Evolutionary conservation across 2,113 vertebrate species (phyloP).

Genomic region (Cyanoderma ruficeps): DNA sequence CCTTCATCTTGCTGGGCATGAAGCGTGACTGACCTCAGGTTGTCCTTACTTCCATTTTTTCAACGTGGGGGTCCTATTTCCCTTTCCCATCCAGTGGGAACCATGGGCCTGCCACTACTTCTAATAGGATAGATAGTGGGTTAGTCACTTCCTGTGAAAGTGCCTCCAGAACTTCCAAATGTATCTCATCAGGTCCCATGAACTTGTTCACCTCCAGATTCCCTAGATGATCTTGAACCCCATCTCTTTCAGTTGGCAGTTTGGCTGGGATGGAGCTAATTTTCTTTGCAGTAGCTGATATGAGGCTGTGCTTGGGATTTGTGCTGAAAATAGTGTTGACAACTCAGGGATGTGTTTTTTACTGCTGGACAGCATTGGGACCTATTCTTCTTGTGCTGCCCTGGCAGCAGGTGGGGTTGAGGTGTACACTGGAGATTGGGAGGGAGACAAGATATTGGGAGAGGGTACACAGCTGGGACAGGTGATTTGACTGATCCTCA

Average conservation of each 20-base stretch:
- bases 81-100: background rate
- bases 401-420: background rate
- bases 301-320: background rate
- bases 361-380: background rate
- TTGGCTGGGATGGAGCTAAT: background rate
- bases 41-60: background rate
- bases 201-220: background rate
- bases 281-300: background rate
- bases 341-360: background rate
- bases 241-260: fast-evolving
- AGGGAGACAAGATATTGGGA: background rate
- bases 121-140: background rate
- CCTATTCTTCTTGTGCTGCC: background rate
- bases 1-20: background rate
- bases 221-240: background rate
- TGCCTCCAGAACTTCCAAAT: background rate
- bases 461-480: background rate
- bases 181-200: background rate
- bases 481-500: background rate
- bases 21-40: background rate
- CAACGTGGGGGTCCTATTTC: background rate
- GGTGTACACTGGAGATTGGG: background rate
- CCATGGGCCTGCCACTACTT: background rate
- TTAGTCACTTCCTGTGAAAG: background rate
- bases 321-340: background rate